Conservation (phyloP, 2,113 vertebrate genomes). For the Engraulis encrasicolus region DNA sequence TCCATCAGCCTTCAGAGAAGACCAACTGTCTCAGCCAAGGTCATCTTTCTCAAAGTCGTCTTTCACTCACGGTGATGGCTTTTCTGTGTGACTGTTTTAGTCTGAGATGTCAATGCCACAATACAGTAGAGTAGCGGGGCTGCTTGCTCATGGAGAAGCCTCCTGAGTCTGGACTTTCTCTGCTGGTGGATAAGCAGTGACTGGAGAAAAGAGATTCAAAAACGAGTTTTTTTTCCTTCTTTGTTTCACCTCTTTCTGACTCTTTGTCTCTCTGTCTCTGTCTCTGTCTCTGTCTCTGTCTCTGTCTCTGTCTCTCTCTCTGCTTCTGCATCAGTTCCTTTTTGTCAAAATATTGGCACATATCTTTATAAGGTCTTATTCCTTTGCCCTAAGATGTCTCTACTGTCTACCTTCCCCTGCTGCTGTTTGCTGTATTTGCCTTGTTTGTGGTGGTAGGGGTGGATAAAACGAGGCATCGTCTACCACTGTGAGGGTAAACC, state of each 20-base stretch:
- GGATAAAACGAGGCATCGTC: background rate
- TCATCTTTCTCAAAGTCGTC: background rate
- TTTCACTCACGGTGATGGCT: background rate
- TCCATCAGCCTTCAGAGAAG: background rate
- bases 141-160: too few species aligned
- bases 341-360: background rate
- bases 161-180: too few species aligned
- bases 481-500: background rate
- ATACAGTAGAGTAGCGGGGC: too few species aligned
- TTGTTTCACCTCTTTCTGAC: background rate
- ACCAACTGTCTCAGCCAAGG: background rate
- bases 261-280: background rate
- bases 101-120: background rate
- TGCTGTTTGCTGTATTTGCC: background rate
- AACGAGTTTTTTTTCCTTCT: background rate
- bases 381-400: background rate
- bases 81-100: background rate
- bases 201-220: background rate
- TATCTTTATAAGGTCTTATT: background rate
- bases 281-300: background rate
- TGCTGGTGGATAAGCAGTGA: background rate
- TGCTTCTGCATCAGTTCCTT: background rate
- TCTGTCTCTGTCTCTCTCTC: background rate
- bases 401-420: background rate
- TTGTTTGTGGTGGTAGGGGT: background rate